Evolutionary conservation across 2,113 vertebrate genomes (phyloP), one percentile per base, ranked within the genome.

Genomic region (Smithornis capensis): DNA sequence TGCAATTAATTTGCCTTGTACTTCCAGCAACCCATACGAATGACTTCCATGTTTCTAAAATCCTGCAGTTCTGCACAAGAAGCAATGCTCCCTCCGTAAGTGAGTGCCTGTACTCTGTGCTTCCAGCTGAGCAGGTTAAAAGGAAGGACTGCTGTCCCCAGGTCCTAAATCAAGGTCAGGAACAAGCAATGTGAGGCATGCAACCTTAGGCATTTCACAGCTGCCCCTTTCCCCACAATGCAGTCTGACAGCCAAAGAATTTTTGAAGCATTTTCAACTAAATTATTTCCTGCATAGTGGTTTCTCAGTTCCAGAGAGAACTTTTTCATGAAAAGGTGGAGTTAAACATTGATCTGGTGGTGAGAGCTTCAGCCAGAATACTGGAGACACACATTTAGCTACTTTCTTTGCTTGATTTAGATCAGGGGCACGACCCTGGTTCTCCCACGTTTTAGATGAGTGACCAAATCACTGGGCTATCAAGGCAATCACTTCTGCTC

Each of bases 401-500:
- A 19, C 86, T 89, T 83, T 68, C 68, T 90, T 78, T 77, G 33
- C 68, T 93, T 87, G 71, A 86, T 90, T 92, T 92, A 94, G 64
- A 69, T 89, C 89, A 78, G 52, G 67, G 88, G 17, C 53, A 27
- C 62, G 82, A 96, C 90, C 86, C 73, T 86, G 23, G 8, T 90
- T 94, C 88, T 90, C 55, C 73, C 55, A 55, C 0, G 6, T 90
- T 94, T 93, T 93, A 94, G 80, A 63, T 63, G 80, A 90, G 59
- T 94, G 88, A 59, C 89, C 83, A 93, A 81, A 90, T 80, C 50
- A 33, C 71, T 90, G 89, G 88, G 64, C 79, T 96, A 90, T 94
- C 94, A 92, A 92, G 89, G 69, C 83, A 94, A 92, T 94, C 59
- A 21, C 56, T 92, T 65, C 73, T 93, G 59, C 73, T 94, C 89